Evolutionary conservation across 2,888 invertebrate genomes (phyloP).

Genomic region (Pherbina coryleti): DNA sequence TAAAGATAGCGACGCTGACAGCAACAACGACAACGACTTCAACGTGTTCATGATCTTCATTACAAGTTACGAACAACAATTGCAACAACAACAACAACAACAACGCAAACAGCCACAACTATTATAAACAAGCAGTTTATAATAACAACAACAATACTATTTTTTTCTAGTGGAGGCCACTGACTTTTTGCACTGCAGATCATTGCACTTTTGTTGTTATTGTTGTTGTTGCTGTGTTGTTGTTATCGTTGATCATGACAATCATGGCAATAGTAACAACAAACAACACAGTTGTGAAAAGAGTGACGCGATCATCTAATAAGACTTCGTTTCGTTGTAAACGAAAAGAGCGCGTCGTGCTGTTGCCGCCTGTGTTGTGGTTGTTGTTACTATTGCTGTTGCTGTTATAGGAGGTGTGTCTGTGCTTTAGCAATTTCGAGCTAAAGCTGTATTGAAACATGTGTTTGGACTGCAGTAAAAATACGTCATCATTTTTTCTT

Average conservation of each 20-base stretch:
- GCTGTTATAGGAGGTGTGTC: not conserved
- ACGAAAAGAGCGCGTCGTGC: not conserved
- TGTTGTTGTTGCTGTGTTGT: not conserved
- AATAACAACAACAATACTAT: conserved; percentile 40
- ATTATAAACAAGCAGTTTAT: not conserved
- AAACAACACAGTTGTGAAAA: conserved; percentile 27
- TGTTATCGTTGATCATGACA: not conserved
- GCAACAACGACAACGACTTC: not conserved
- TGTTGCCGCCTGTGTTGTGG: not conserved
- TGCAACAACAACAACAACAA: conserved; percentile 45
- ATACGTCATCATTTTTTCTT: not conserved
- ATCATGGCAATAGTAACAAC: conserved; percentile 33
- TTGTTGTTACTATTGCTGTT: not conserved
- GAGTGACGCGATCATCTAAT: conserved; percentile 14
- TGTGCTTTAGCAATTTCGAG: not conserved
- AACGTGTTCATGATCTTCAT: conserved; percentile 24
- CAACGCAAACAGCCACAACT: not conserved
- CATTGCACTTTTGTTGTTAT: conserved; percentile 60
- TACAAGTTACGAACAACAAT: not conserved
- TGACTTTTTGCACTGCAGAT: conserved; percentile 64
- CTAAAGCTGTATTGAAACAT: not conserved
- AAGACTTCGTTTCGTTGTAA: not conserved
- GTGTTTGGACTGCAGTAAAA: not conserved
- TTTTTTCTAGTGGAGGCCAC: conserved; percentile 54
- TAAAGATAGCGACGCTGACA: conserved; percentile 1